These are phyloP conservation scores for Clarias fuscus DNA, from an alignment of 2,797 vertebrate genomes.

Conservation along the genomic window DNA sequence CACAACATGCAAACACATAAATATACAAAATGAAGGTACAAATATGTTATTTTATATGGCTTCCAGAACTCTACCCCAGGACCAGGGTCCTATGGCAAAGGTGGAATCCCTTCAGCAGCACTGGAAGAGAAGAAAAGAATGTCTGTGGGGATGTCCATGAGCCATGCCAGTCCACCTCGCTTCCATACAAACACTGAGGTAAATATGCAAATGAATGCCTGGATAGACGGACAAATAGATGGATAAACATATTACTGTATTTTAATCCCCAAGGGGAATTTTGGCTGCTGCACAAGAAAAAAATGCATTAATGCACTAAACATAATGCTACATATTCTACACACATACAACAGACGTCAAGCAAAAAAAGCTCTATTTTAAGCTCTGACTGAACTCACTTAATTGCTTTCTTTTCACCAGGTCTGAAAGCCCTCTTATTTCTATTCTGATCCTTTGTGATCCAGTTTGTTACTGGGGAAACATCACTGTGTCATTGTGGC, in stretches of 20 bases:
- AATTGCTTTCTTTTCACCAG: not conserved
- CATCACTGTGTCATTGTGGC: not conserved
- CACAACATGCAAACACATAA: not conserved
- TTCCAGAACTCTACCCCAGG: constrained; percentile 71
- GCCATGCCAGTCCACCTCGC: constrained; percentile 31
- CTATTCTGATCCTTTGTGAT: not conserved
- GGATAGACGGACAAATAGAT: not conserved
- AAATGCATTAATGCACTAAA: not conserved
- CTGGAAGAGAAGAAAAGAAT: constrained; percentile 62
- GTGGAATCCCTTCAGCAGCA: constrained; percentile 64
- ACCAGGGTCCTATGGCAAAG: constrained; percentile 70
- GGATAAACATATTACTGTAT: not conserved
- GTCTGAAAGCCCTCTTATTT: not conserved
- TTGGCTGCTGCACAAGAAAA: not conserved
- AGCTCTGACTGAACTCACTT: not conserved
- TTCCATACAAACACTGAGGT: constrained; percentile 32
- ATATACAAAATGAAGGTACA: not conserved
- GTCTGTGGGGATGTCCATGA: constrained; percentile 58
- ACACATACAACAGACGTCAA: no score
- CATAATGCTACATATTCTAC: not conserved
- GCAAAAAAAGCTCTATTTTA: not conserved
- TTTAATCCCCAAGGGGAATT: not conserved
- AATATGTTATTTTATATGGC: not conserved
- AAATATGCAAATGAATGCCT: not conserved
- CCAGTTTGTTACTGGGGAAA: not conserved